Base-by-base conservation (phyloP, 2,888 invertebrate genomes). In the Drosophila meridionalis region DNA sequence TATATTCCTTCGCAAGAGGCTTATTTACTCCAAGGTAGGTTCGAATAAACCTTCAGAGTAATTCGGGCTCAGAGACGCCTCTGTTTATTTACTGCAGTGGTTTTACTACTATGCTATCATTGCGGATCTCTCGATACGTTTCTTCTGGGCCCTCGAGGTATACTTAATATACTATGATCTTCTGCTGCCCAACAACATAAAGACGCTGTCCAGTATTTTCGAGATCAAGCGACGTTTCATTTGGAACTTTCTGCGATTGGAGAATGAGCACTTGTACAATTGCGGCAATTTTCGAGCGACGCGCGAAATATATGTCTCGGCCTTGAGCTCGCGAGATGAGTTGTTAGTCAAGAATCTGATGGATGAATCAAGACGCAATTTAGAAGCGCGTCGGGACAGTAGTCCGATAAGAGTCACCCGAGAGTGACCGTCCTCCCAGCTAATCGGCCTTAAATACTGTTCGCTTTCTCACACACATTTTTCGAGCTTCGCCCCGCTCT, bases 211-310 rank as follows among this genome's bases (percentile, higher is more conserved):
- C 34, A 96, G 97, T 45, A 96, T 97, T 0, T 93, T 97, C 0
- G 98, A 98, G 94, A 97, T 98, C 0, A 96, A 97, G 90, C 70
- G 97, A 91, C 95, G 99, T 64, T 99, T 99, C 93, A 95, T 99
- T 43, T 99, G 99, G 99, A 99, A 99, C 93, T 99, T 98, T 93
- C 98, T 99, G 94, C 98, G 99, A 0, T 93, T 99, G 88, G 99
- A 99, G 94, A 99, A 99, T 94, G 99, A 99, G 92, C 99, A 99
- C 93, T 94, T 99, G 55, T 99, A 99, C 94, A 99, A 99, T 94
- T 99, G 98, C 94, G 99, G 99, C 92, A 96, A 97, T 94, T 99
- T 99, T 94, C 94, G 99, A 85, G 99, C 99, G 0, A 99, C 99
- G 0, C 94, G 99, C 3, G 99, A 99, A 93, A 99, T 99, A 74